Evolutionary conservation across 23 tunicate species (phyloP).

Genomic region (Trididemnum nubilum): DNA sequence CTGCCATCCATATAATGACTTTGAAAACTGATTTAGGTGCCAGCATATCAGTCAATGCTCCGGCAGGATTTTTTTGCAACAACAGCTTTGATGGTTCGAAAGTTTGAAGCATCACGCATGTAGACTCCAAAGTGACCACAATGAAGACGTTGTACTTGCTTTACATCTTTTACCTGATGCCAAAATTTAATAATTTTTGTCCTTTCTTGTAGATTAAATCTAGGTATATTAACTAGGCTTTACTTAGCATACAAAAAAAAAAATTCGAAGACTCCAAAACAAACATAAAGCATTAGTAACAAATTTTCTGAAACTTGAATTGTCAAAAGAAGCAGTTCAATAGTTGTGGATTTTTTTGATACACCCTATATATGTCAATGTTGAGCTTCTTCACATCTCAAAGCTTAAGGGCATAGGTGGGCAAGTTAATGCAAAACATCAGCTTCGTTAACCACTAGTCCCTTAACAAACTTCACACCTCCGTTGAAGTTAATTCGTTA

Average conservation of each 20-base stretch:
- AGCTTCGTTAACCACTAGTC: too few species aligned
- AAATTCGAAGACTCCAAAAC: background rate
- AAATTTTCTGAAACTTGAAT: background rate
- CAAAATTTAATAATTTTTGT: background rate
- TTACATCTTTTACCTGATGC: background rate
- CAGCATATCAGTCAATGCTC: background rate
- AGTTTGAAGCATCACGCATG: conserved; percentile 3
- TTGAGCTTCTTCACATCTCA: too few species aligned
- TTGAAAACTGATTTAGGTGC: background rate
- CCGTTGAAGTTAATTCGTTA: too few species aligned
- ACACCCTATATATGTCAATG: background rate
- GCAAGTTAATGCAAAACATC: too few species aligned
- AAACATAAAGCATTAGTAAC: background rate
- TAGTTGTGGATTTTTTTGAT: background rate
- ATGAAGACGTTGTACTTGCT: conserved; percentile 10
- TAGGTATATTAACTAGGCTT: background rate
- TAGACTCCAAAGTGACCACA: background rate
- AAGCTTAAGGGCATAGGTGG: too few species aligned
- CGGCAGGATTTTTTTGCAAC: conserved; percentile 6
- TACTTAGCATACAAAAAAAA: background rate
- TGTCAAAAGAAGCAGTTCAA: background rate
- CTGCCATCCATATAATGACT: background rate
- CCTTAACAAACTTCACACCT: too few species aligned
- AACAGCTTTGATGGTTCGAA: background rate
- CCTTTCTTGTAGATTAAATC: background rate